A percentile compares a stretch with the other conserved stretches of the same genome.
phyloP scores from a whole-genome alignment of 2,888 invertebrate genomes.

The Hypselothyrea guttata region DNA sequence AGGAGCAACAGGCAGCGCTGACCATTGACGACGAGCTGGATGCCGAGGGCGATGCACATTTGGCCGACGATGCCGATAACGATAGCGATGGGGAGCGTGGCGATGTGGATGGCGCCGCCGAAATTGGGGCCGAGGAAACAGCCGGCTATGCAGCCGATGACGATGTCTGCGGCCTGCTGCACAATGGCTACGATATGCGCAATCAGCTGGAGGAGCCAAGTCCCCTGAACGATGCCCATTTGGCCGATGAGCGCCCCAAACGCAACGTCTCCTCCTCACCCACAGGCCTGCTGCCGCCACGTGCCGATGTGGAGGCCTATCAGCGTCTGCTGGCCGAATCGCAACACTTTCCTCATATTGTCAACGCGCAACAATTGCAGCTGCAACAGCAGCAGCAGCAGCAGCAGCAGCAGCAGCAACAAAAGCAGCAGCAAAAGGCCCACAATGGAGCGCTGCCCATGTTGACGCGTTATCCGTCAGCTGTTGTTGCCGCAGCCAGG shows the following conservation, averaged over 20 bases:
- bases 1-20: slow-evolving; percentile 49
- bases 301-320: slow-evolving; percentile 63
- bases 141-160: slow-evolving; percentile 71
- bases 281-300: slow-evolving; percentile 33
- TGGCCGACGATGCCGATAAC: neutral
- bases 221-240: slow-evolving; percentile 21
- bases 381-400: slow-evolving; percentile 54
- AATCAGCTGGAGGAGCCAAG: slow-evolving; percentile 37
- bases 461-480: slow-evolving; percentile 67
- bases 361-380: slow-evolving; percentile 67
- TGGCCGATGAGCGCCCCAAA: slow-evolving; percentile 43
- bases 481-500: slow-evolving; percentile 63
- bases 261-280: slow-evolving; percentile 44
- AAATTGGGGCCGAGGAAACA: slow-evolving; percentile 73
- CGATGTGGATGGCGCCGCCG: slow-evolving; percentile 24
- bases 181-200: slow-evolving; percentile 61
- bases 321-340: slow-evolving; percentile 63
- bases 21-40: slow-evolving; percentile 30
- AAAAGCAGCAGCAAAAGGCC: slow-evolving; percentile 56
- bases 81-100: slow-evolving; percentile 8
- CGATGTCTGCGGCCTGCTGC: slow-evolving; percentile 64
- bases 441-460: slow-evolving; percentile 62
- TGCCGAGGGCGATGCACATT: slow-evolving; percentile 1
- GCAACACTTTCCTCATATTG: slow-evolving; percentile 65
- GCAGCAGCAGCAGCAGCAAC: slow-evolving; percentile 48